These are phyloP conservation scores for Portevinia maculata DNA, from an alignment of 2,888 invertebrate species.

Conservation along the genomic window DNA sequence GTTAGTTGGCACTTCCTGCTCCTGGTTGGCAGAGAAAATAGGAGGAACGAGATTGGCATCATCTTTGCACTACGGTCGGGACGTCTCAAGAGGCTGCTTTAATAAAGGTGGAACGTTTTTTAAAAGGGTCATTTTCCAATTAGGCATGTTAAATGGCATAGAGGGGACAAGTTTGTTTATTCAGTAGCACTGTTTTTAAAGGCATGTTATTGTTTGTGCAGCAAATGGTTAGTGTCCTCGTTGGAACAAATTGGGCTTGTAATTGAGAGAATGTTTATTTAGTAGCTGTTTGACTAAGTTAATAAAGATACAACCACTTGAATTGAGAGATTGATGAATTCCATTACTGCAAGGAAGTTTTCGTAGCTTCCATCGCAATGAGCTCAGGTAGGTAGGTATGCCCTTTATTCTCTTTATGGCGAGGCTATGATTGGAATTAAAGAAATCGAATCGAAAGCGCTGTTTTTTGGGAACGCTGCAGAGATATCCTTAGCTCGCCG, in stretches of 20 bases:
- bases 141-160: conserved; percentile 19
- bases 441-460: too few relatives aligned
- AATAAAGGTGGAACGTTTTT: conserved; percentile 33
- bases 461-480: too few relatives aligned
- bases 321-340: background rate
- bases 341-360: background rate
- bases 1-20: conserved; percentile 58
- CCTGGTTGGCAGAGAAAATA: background rate
- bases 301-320: conserved; percentile 22
- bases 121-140: conserved; percentile 60
- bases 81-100: conserved; percentile 60
- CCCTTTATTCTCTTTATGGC: too few relatives aligned
- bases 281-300: conserved; percentile 32
- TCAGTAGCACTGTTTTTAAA: conserved; percentile 53
- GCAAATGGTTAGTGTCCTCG: conserved; percentile 27
- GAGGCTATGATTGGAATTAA: too few relatives aligned
- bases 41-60: conserved; percentile 64
- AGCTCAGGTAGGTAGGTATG: too few relatives aligned
- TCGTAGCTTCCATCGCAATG: too few relatives aligned
- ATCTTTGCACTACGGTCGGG: conserved; percentile 47
- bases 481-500: too few relatives aligned
- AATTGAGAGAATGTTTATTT: conserved; percentile 32
- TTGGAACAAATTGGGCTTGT: conserved; percentile 53
- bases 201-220: conserved; percentile 48
- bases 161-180: conserved; percentile 43